These are phyloP conservation scores for Drosophila mulleri DNA, from an alignment of 2,888 invertebrate genomes.

Conservation along the genomic window DNA sequence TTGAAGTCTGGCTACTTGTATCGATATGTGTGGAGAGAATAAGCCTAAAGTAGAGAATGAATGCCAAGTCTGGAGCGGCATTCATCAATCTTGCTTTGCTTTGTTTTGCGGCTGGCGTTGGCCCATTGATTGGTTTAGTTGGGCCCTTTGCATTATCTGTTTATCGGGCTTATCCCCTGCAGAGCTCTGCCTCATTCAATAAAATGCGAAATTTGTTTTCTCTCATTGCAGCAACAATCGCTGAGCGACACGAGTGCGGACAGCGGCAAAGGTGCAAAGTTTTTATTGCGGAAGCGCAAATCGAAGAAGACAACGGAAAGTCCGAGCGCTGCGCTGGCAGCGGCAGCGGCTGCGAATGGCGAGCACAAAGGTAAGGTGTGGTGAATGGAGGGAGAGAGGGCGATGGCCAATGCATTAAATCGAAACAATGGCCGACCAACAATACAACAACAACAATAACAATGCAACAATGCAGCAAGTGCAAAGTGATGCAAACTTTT, in stretches of 20 bases:
- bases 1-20: no score
- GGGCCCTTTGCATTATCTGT: slow-evolving; percentile 8
- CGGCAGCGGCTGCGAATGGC: slow-evolving; percentile 35
- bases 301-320: slow-evolving; percentile 67
- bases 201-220: background rate
- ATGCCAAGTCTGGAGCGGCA: background rate
- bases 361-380: slow-evolving; percentile 42
- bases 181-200: slow-evolving; percentile 1
- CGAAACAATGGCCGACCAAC: slow-evolving; percentile 16
- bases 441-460: background rate
- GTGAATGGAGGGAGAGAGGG: no score
- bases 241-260: slow-evolving; percentile 83
- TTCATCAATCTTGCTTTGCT: background rate
- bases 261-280: slow-evolving; percentile 80
- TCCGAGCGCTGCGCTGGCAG: slow-evolving; percentile 4
- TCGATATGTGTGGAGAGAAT: no score
- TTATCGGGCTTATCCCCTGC: slow-evolving; percentile 6
- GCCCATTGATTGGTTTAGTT: background rate
- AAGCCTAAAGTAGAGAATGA: no score
- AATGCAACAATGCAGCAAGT: slow-evolving; percentile 21
- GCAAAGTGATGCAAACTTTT: slow-evolving; percentile 39
- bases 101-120: background rate
- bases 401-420: slow-evolving; percentile 7
- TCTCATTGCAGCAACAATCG: slow-evolving; percentile 62
- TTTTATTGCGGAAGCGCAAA: slow-evolving; percentile 82